Evolutionary conservation across 2,888 invertebrate genomes (phyloP).

Genomic region (Rhagium mordax): DNA sequence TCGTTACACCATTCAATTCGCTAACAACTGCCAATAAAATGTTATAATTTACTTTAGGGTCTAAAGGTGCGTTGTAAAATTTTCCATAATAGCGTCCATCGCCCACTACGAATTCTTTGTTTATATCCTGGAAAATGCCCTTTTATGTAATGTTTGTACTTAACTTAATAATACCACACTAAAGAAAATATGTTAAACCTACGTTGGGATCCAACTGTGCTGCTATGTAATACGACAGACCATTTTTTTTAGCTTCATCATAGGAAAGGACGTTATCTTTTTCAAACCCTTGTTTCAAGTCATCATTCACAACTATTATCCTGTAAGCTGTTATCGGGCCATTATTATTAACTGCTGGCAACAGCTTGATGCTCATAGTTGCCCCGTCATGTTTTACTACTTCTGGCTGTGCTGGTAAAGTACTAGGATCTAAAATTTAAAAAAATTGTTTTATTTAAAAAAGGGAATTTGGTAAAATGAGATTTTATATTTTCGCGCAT

Average conservation of each 20-base stretch:
- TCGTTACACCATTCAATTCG: constrained; percentile 77
- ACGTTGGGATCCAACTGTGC: constrained; percentile 82
- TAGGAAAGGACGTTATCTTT: constrained; percentile 77
- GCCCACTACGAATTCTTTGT: constrained; percentile 83
- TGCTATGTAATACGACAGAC: constrained; percentile 85
- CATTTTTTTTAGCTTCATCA: constrained; percentile 78
- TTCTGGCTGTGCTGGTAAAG: constrained; percentile 80
- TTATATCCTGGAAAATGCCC: constrained; percentile 71
- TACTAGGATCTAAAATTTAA: constrained; percentile 74
- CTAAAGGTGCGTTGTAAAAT: constrained; percentile 84
- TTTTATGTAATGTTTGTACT: too few species aligned
- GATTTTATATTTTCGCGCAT: too few species aligned
- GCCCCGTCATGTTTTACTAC: constrained; percentile 76
- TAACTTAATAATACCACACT: not conserved
- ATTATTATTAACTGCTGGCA: constrained; percentile 80
- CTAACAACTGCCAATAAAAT: constrained; percentile 83
- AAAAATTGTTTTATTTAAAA: too few species aligned
- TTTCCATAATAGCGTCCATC: constrained; percentile 82
- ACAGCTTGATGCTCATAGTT: constrained; percentile 79
- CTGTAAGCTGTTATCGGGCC: constrained; percentile 86
- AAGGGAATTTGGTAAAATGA: too few species aligned
- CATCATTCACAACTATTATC: constrained; percentile 81
- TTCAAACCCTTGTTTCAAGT: constrained; percentile 77
- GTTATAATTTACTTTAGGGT: constrained; percentile 76
- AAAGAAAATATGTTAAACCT: constrained; percentile 43